Evolutionary conservation across 2,113 vertebrate species (phyloP).

Genomic region (Rana temporaria): DNA sequence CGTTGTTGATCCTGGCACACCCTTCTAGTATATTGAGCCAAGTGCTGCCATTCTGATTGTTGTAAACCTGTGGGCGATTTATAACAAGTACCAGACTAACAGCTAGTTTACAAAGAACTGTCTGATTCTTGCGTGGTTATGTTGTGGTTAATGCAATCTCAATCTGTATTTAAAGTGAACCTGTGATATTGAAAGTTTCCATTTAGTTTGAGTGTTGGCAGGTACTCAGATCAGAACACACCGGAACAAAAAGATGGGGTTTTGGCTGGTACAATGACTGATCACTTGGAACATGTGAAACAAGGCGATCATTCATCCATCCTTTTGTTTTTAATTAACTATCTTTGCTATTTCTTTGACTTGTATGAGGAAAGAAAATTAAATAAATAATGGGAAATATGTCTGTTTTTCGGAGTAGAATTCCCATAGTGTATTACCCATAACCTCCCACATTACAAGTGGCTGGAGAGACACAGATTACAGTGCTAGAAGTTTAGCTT

Average conservation of each 20-base stretch:
- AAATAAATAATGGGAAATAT: slow-evolving; percentile 1
- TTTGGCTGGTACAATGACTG: no score
- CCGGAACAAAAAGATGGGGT: no score
- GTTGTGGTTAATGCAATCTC: background rate
- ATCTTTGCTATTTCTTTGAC: background rate
- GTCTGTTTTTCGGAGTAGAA: background rate
- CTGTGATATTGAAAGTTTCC: no score
- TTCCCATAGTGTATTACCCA: background rate
- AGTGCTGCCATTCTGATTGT: background rate
- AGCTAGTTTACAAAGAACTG: background rate
- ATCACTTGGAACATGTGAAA: no score
- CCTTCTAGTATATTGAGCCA: background rate
- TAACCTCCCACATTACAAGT: background rate
- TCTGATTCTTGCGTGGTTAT: background rate
- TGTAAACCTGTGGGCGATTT: slow-evolving; percentile 3
- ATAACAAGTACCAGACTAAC: background rate
- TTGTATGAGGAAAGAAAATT: background rate
- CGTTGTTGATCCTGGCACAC: background rate
- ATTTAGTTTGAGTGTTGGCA: no score
- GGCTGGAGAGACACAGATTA: background rate
- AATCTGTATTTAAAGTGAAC: no score
- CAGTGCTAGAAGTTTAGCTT: no score
- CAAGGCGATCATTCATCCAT: no score
- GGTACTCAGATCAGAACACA: no score
- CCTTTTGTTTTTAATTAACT: background rate